phyloP scores from a whole-genome alignment of 1,140 invertebrate genomes.

The Drosophila nasuta region DNA sequence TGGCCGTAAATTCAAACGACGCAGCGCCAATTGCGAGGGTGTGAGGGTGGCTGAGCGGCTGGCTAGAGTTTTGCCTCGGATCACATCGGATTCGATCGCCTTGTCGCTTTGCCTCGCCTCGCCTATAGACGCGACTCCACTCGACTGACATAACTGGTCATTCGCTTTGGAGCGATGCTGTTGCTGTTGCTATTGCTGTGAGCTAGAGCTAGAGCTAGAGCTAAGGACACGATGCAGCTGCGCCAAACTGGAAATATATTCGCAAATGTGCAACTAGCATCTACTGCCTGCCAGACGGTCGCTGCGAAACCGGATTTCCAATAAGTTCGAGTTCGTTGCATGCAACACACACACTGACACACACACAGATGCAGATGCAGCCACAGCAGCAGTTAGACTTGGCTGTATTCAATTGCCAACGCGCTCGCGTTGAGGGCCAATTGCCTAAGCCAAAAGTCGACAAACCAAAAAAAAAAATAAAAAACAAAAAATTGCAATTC shows the following conservation, averaged over 20 bases:
- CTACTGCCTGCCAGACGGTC: slow-evolving; percentile 49
- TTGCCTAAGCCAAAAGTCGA: neutral
- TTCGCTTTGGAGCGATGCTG: slow-evolving; percentile 58
- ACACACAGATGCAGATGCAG: slow-evolving; percentile 26
- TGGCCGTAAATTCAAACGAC: slow-evolving; percentile 62
- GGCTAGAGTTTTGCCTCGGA: slow-evolving; percentile 21
- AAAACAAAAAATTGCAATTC: neutral
- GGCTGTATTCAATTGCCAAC: slow-evolving; percentile 13
- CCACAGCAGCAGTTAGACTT: slow-evolving; percentile 29
- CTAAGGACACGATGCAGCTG: slow-evolving; percentile 80
- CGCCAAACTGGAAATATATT: slow-evolving; percentile 74
- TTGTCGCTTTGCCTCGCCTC: slow-evolving; percentile 50
- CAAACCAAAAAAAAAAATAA: neutral
- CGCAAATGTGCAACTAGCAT: slow-evolving; percentile 75
- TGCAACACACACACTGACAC: slow-evolving; percentile 30
- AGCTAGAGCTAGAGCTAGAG: slow-evolving; percentile 40
- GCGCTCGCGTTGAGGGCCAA: slow-evolving; percentile 36
- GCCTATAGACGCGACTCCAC: slow-evolving; percentile 50
- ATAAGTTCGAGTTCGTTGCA: slow-evolving; percentile 75
- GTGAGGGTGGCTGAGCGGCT: slow-evolving; percentile 70
- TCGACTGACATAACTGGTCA: slow-evolving; percentile 80
- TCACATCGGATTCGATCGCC: slow-evolving; percentile 15
- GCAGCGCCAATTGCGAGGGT: slow-evolving; percentile 61
- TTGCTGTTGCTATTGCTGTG: neutral
- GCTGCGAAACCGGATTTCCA: slow-evolving; percentile 71